Evolutionary conservation across 2,797 vertebrate species (phyloP), one percentile per base, ranked within the genome.

Genomic region (Lophius americanus): DNA sequence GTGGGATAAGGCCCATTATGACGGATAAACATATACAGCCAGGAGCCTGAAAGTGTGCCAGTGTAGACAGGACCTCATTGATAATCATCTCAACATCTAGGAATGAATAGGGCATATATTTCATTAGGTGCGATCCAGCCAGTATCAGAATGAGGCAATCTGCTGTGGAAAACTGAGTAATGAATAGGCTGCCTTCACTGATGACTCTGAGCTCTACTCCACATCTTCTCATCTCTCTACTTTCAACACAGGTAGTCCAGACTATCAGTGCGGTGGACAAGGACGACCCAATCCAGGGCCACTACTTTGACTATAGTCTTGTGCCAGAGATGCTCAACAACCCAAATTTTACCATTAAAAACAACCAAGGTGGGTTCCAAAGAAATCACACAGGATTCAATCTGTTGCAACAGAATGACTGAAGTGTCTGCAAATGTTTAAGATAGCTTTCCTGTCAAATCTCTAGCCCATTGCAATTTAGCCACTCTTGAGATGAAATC

Each of bases 341-440:
- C 78, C 98, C 98, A 37, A 99, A 99, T 89, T 99, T 99, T 75
- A 99, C 98, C 76, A 99, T 99, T 85, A 97, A 97, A 93, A 96
- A 98, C 89, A 99, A 99, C 78, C 94, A 95, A 93, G 96, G 97
- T 99, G 93, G 94, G 90, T 75, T 81, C 57, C 23, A 62, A 61
- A 64, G 11, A 42, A 44, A 41, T 13, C 4, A 2, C 2, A 10
- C 53, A 46, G 3, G 42, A 55, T 13, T 3, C 10, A 53, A 8
- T 12, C n/a, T 58, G 68, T 9, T 52, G 42, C 55, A 44, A 55
- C 48, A 51, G 52, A 50, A 61, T 74, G 72, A 80, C 39, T 75
- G 66, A 79, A 83, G 64, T 64, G 64, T 64, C 49, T 61, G 32
- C 23, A 60, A 52, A 81, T 79, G 71, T 58, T 43, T 84, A 35